Evolutionary conservation across 2,888 invertebrate species (phyloP).

Genomic region (Tholera decimalis): DNA sequence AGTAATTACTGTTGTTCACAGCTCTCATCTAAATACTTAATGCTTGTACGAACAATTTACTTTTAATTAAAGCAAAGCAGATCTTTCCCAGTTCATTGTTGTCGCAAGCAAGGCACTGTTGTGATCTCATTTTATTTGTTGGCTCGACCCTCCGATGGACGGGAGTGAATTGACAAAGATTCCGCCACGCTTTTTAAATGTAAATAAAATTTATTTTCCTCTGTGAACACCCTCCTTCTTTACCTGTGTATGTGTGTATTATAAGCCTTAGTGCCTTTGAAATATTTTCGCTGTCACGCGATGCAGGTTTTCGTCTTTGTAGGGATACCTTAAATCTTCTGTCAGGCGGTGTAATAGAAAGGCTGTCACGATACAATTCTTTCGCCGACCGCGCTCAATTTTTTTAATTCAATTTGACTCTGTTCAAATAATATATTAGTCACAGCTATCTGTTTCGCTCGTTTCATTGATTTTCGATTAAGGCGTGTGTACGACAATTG

Average conservation of each 20-base stretch:
- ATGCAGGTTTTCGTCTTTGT: slow-evolving; percentile 53
- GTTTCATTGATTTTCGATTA: slow-evolving; percentile 56
- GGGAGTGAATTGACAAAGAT: slow-evolving; percentile 75
- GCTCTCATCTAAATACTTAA: slow-evolving; percentile 64
- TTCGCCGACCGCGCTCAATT: slow-evolving; percentile 16
- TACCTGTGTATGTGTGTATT: slow-evolving; percentile 35
- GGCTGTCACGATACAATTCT: slow-evolving; percentile 40
- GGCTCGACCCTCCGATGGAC: slow-evolving; percentile 71
- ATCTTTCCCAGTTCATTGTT: slow-evolving; percentile 76
- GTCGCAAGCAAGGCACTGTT: slow-evolving; percentile 68
- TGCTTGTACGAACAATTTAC: slow-evolving; percentile 77
- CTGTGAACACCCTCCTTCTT: slow-evolving; percentile 61
- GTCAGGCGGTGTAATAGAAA: slow-evolving; percentile 44
- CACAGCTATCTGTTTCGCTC: slow-evolving; percentile 35
- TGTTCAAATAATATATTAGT: slow-evolving; percentile 39
- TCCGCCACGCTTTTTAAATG: slow-evolving; percentile 70
- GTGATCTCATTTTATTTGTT: slow-evolving; percentile 79
- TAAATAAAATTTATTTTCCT: slow-evolving; percentile 74
- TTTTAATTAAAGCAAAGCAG: slow-evolving; percentile 83
- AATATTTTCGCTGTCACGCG: slow-evolving; percentile 55
- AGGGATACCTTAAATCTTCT: slow-evolving; percentile 30
- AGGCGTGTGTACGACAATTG: slow-evolving; percentile 43
- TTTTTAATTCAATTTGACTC: slow-evolving; percentile 39
- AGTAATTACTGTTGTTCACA: slow-evolving; percentile 62
- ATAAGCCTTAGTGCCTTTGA: slow-evolving; percentile 48